Base-by-base conservation (phyloP, 2,888 invertebrate genomes). In the Tortricodes alternella region DNA sequence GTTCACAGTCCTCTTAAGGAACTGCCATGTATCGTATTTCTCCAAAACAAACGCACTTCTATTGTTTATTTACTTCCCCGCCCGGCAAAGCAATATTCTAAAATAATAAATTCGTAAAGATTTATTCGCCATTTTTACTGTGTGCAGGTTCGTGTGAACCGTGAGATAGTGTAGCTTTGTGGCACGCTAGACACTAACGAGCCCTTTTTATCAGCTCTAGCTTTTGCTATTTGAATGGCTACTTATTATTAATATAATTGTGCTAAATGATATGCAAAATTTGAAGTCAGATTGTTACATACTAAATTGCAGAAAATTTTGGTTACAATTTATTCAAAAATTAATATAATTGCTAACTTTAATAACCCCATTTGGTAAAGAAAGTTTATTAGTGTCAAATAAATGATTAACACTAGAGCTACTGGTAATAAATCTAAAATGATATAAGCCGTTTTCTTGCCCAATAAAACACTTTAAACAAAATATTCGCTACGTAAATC, bases 61-160 rank as follows among this genome's bases (percentile, higher is more conserved):
- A n/a, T n/a, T n/a, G n/a, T n/a, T n/a, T n/a, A n/a, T n/a, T n/a
- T n/a, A n/a, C n/a, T n/a, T n/a, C n/a, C n/a, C n/a, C n/a, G n/a
- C n/a, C n/a, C n/a, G n/a, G n/a, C n/a, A n/a, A n/a, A n/a, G 24
- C n/a, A 37, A 37, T 48, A 48, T 37, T 48, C 35, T 11, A 24
- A 23, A 48, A n/a, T 6, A 7, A n/a, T 32, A 29, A 49, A 50
- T 49, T 50, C 38, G 43, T 50, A 9, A 29, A 44, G 37, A 56
- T 46, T 38, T 38, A 27, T 52, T 48, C 53, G 53, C 46, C 43
- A 61, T 62, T 62, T 66, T 66, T 60, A 53, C 58, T 52, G 56
- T 60, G 50, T 39, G 35, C 39, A 50, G 46, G 55, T 62, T 63
- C 67, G 70, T 66, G 71, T 68, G 68, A 70, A 62, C 60, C 46